phyloP scores from a whole-genome alignment of 1,140 invertebrate genomes.

The Diachasma alloeum region DNA sequence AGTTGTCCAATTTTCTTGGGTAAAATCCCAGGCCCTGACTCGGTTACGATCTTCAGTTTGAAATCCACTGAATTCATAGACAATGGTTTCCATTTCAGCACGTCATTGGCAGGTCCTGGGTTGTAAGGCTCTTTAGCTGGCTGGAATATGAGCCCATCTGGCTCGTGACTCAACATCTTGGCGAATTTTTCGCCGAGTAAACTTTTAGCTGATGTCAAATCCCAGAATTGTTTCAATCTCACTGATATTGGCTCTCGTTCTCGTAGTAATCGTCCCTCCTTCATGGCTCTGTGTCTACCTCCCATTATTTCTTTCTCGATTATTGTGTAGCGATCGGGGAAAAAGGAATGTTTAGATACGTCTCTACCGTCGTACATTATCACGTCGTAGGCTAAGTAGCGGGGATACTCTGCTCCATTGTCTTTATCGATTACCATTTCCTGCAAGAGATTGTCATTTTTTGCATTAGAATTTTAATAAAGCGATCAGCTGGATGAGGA shows the following conservation, averaged over 20 bases:
- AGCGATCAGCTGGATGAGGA: no score
- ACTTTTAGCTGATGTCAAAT: constrained; percentile 73
- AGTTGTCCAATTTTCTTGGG: constrained; percentile 79
- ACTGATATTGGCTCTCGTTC: constrained; percentile 87
- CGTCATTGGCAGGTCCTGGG: constrained; percentile 81
- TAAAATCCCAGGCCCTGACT: constrained; percentile 78
- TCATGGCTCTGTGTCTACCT: constrained; percentile 76
- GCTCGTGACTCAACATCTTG: constrained; percentile 87
- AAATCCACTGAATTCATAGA: constrained; percentile 97
- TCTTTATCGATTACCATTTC: constrained; percentile 91
- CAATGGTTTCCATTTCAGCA: constrained; percentile 98
- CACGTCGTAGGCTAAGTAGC: constrained; percentile 97
- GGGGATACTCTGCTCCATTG: constrained; percentile 76
- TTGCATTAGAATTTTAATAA: no score
- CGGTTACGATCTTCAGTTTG: constrained; percentile 80
- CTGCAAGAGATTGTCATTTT: constrained; percentile 55
- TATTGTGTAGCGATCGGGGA: constrained; percentile 77
- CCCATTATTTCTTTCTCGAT: constrained; percentile 78
- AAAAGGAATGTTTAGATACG: constrained; percentile 80
- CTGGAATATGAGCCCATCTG: constrained; percentile 98
- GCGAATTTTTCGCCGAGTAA: constrained; percentile 89
- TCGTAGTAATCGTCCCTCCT: constrained; percentile 77
- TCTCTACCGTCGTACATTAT: constrained; percentile 84
- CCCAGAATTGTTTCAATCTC: constrained; percentile 89
- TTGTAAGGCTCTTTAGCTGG: constrained; percentile 87